Conservation (phyloP, 1,140 invertebrate species). For the Aleiodes sp. region DNA sequence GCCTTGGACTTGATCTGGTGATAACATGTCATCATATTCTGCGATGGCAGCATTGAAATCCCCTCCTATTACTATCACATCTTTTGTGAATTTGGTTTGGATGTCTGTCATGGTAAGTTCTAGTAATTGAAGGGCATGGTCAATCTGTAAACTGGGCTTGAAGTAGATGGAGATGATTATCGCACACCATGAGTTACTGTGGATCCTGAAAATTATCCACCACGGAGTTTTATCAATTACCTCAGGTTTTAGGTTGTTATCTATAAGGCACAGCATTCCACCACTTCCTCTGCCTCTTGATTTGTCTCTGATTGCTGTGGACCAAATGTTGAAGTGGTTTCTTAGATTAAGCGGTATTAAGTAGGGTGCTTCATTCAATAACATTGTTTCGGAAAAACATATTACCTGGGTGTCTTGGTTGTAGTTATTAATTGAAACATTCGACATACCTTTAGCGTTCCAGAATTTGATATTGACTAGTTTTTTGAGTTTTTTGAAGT, state of each 20-base stretch:
- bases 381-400: neutral
- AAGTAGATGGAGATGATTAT: neutral
- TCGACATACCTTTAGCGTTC: neutral
- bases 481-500: too few species aligned
- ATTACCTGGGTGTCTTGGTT: neutral
- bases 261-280: neutral
- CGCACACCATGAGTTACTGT: neutral
- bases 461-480: neutral
- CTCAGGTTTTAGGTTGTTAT: neutral
- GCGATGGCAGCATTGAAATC: neutral
- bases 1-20: neutral
- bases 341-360: neutral
- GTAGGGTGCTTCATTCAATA: neutral
- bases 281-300: neutral
- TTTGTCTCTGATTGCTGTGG: neutral
- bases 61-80: neutral
- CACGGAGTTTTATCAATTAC: neutral
- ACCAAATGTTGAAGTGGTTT: neutral
- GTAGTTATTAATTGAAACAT: neutral
- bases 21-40: neutral
- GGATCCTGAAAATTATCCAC: neutral
- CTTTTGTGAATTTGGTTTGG: neutral
- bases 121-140: neutral
- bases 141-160: neutral
- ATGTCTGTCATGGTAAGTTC: neutral